Evolutionary conservation across 2,888 invertebrate genomes (phyloP), one percentile per base, ranked within the genome.

Genomic region (Tenthredo mesomela): DNA sequence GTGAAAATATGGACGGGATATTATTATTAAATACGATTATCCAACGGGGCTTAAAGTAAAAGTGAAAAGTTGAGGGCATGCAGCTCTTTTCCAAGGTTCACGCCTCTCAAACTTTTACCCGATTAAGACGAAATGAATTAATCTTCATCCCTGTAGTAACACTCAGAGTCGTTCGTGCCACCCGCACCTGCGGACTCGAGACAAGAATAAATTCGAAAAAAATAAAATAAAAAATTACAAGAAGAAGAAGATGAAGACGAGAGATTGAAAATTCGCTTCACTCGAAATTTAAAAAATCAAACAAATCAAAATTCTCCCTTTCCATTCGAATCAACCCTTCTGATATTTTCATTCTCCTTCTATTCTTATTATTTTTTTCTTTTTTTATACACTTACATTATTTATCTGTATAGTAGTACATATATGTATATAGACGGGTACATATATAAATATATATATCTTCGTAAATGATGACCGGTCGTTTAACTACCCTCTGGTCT

Each of bases 61-160:
- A 89, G 89, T 89, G 88, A 90, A 90, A 90, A 90, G 89, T 89
- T 88, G 86, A 85, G 86, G 75, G 43, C 4, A 73, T 43, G 40
- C 43, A 73, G 40, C 77, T 50, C 77, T 77, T 54, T 54, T 77
- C 33, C 89, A 2, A 67, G 33, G 80, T 61, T 61, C 80, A 80
- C 80, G 80, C 90, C 91, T 91, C 91, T 92, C 91, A 92, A 93
- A 93, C 92, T 93, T 93, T 93, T 93, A 93, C 92, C 90, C 93
- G 93, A 93, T 93, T 93, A 93, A 92, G 93, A 93, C 91, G 92
- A 90, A 92, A 92, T 91, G 93, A 93, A 93, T 93, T 93, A 93
- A 93, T 93, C 93, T 93, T 93, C 93, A 91, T 93, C 93, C 91
- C 87, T 88, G 71, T 12, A 43, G 18, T 73, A 73, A 40, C 43